Evolutionary conservation across 2,113 vertebrate genomes (phyloP).

Genomic region (Psammodynastes pulverulentus): DNA sequence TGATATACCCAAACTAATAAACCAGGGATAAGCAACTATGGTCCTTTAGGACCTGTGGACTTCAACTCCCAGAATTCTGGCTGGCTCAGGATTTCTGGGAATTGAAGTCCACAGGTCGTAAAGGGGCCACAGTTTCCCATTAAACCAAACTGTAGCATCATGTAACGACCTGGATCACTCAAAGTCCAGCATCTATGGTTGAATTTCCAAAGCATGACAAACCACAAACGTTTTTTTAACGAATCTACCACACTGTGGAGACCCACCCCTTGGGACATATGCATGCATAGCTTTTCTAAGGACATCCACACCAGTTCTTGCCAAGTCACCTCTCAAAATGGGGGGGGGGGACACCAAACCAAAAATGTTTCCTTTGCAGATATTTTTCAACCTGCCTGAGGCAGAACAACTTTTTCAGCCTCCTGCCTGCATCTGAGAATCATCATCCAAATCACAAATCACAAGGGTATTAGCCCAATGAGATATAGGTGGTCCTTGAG

Average conservation of each 20-base stretch:
- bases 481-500: not conserved
- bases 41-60: too few relatives aligned
- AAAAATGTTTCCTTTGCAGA: not conserved
- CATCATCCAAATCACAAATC: not conserved
- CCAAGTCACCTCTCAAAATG: not conserved
- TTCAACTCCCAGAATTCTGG: too few relatives aligned
- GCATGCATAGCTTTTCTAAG: not conserved
- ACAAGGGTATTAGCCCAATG: not conserved
- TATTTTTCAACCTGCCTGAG: not conserved
- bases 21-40: not conserved
- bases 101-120: not conserved
- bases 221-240: not conserved
- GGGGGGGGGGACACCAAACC: fast-evolving
- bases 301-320: not conserved
- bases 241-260: not conserved
- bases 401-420: not conserved
- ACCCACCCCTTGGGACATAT: not conserved
- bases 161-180: not conserved
- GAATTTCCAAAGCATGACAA: not conserved
- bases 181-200: not conserved
- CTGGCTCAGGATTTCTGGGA: not conserved
- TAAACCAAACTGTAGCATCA: not conserved
- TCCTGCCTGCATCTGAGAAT: not conserved
- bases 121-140: not conserved
- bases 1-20: not conserved